phyloP scores from a whole-genome alignment of 2,113 vertebrate species.

The Embiotoca jacksoni region DNA sequence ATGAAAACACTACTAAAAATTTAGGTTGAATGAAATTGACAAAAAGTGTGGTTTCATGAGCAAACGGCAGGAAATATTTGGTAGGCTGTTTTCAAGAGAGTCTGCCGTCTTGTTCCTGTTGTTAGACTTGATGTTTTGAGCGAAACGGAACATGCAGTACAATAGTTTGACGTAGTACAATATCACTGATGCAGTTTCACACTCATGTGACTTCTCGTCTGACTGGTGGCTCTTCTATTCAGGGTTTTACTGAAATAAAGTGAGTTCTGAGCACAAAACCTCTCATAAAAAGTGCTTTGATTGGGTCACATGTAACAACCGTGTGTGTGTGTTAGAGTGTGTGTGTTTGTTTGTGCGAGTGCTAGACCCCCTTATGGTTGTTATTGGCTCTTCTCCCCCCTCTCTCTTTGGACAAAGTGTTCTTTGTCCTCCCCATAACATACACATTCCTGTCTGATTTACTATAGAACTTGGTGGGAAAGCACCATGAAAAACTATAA shows the following conservation, averaged over 20 bases:
- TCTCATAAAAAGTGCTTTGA: slow-evolving; percentile 37
- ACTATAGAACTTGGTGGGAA: slow-evolving; percentile 39
- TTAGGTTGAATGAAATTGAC: too few species aligned
- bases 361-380: slow-evolving; percentile 4
- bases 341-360: not conserved
- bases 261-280: slow-evolving; percentile 6
- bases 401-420: slow-evolving; percentile 40
- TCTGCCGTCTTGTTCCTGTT: not conserved
- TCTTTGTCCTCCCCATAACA: slow-evolving; percentile 48
- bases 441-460: slow-evolving; percentile 56
- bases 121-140: not conserved
- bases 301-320: slow-evolving; percentile 5
- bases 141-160: not conserved
- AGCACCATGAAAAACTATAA: slow-evolving; percentile 27
- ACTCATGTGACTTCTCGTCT: not conserved
- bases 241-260: slow-evolving; percentile 30
- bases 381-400: not conserved
- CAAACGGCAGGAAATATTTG: too few species aligned
- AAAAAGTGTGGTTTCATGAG: too few species aligned
- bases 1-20: too few species aligned
- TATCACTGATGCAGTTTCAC: slow-evolving; percentile 1
- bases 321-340: not conserved
- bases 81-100: not conserved
- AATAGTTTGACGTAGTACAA: not conserved
- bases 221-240: slow-evolving; percentile 21